Evolutionary conservation across 2,113 vertebrate species (phyloP).

Genomic region (Pelusios castaneus): DNA sequence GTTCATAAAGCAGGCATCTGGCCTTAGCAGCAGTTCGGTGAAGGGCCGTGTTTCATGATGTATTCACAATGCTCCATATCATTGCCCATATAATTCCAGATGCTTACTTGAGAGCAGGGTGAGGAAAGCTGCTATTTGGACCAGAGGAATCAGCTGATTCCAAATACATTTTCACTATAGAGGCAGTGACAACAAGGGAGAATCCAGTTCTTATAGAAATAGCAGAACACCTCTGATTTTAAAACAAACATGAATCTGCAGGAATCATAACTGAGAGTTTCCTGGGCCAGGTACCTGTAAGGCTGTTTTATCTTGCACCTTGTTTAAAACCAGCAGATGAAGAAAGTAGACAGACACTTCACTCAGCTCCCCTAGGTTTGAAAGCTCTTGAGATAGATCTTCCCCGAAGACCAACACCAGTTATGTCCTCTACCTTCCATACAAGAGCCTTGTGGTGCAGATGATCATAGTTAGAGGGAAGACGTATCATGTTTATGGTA

Average conservation of each 20-base stretch:
- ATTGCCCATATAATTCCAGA: background rate
- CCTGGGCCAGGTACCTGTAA: background rate
- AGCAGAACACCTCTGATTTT: background rate
- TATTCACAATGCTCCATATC: background rate
- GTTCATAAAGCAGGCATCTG: background rate
- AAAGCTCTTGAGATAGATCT: background rate
- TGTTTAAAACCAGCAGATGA: background rate
- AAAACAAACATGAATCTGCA: background rate
- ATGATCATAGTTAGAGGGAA: background rate
- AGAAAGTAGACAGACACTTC: background rate
- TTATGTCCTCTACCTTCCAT: background rate
- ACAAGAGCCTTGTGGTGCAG: background rate
- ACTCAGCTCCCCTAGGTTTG: background rate
- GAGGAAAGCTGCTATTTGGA: background rate
- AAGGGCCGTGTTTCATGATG: background rate
- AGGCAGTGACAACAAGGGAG: background rate
- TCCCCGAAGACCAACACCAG: background rate
- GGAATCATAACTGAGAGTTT: background rate
- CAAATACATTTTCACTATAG: background rate
- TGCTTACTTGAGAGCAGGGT: background rate
- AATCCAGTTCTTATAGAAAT: background rate
- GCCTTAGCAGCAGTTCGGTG: background rate
- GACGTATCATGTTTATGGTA: fast-evolving
- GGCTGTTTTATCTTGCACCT: background rate
- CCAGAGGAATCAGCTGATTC: background rate